A percentile compares a stretch with the other conserved stretches of the same genome.
Evolutionary conservation across 2,797 vertebrate species (phyloP).

Genomic region (Centroberyx gerrardi): DNA sequence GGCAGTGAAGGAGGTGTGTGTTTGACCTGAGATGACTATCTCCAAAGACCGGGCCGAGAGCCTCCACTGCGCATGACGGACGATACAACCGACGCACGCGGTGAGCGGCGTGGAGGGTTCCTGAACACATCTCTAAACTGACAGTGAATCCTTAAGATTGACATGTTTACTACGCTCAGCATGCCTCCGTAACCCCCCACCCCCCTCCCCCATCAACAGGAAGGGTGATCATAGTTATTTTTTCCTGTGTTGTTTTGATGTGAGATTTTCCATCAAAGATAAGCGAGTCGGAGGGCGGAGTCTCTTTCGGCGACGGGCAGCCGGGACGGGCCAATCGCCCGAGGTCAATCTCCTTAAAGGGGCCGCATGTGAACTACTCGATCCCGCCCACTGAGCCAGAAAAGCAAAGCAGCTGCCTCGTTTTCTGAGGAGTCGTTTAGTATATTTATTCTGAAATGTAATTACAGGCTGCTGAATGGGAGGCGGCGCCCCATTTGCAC

Average conservation of each 20-base stretch:
- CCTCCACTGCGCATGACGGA: slow-evolving; percentile 1
- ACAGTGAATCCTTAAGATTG: slow-evolving; percentile 48
- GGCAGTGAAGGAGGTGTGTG: slow-evolving; percentile 8
- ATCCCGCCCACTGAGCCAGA: slow-evolving; percentile 34
- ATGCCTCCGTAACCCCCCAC: not conserved
- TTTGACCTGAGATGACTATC: slow-evolving; percentile 42
- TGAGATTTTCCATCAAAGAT: slow-evolving; percentile 11
- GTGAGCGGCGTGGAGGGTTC: not conserved
- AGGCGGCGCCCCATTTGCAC: slow-evolving; percentile 96
- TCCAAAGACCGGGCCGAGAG: not conserved
- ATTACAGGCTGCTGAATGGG: slow-evolving; percentile 97
- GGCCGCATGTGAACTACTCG: not conserved
- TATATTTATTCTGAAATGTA: slow-evolving; percentile 98
- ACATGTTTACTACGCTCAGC: slow-evolving; percentile 62
- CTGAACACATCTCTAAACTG: slow-evolving; percentile 23
- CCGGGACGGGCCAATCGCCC: slow-evolving; percentile 8
- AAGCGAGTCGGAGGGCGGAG: not conserved
- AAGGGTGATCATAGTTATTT: not conserved
- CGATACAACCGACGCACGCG: not conserved
- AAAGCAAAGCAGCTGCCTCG: slow-evolving; percentile 56
- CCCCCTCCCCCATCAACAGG: not conserved
- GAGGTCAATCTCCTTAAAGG: slow-evolving; percentile 44
- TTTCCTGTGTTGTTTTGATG: slow-evolving; percentile 19
- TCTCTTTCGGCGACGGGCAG: slow-evolving; percentile 21
- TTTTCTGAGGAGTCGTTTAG: slow-evolving; percentile 88